Base-by-base conservation (phyloP, 2,113 vertebrate genomes). In the Brachypodius melanocephalos region DNA sequence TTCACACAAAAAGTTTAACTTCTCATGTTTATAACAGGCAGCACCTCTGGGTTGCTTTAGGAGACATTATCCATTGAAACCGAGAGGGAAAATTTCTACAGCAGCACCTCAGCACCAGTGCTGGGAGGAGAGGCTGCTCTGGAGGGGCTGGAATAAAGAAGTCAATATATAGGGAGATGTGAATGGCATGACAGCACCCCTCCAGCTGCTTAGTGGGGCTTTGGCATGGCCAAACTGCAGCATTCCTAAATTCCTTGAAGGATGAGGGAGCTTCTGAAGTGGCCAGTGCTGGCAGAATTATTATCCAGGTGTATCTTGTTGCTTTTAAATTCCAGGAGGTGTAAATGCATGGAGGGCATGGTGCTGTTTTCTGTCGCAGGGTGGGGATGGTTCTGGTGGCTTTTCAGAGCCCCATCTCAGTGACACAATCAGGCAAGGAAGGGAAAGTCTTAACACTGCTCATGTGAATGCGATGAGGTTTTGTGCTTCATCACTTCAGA, bases 91-190 rank as follows among this genome's bases (percentile, higher is more conserved):
- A 57, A 65, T n/a, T 34, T 10, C 29, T 2, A 1, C 5, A 58
- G 73, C n/a, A 51, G 2, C 1, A 4, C n/a, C 43, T 54, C 40
- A 18, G 59, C 1, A 2, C 5, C 38, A 40, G n/a, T 24, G 31
- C 24, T 79, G n/a, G 17, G 12, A 25, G 31, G 65, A 76, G 67
- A 48, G 49, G 57, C 61, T 90, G 75, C 25, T 14, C 26, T 32
- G 38, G 29, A 31, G 40, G 17, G 46, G 29, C n/a, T 25, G 25
- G 12, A 40, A 34, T 66, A 20, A 24, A 89, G 4, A 36, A 62
- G 51, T 28, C 17, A 22, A 24, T 26, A 5, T 0, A 6, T 3
- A 15, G 19, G 5, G 12, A n/a, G 6, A 5, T 8, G 14, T 5
- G 11, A 4, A 17, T 62, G 46, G 40, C 9, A 6, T 67, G 36